Evolutionary conservation across 2,888 invertebrate species (phyloP), one percentile per base, ranked within the genome.

Genomic region (Leptopilina myrica): DNA sequence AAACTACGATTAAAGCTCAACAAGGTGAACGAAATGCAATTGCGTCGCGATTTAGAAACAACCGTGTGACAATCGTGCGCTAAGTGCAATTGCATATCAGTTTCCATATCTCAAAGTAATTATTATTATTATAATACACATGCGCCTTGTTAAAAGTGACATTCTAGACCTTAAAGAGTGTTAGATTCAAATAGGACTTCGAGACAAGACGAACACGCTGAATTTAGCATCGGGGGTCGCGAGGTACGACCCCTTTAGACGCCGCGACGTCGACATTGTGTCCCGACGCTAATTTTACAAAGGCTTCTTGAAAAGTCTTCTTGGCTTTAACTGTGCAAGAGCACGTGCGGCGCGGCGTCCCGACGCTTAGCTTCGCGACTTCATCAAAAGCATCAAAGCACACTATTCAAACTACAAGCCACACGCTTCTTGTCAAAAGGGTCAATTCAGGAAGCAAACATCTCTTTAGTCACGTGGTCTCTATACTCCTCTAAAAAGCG

Each of bases 261-360:
- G 89, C 87, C 88, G 88, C 89, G 90, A 88, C 89, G 89, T 91
- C 90, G 88, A 88, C 91, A 91, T 91, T 83, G 91, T 91, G 90
- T 90, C 90, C 88, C 88, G 88, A 86, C 89, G 91, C 91, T 91
- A 91, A 91, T 91, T 91, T 91, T 91, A 91, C 91, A 90, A 91
- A 90, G 87, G 90, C 87, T 79, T 66, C 56, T 73, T 67, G 40
- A 73, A 75, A 66, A 78, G 81, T 75, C 81, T 82, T 81, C 83
- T 80, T 49, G 49, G 49, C 49, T 77, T 75, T 78, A 79, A 79
- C 78, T 69, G 33, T 33, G 11, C 66, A 56, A 49, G 73, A 80
- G 64, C 78, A 76, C 85, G 84, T 82, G 84, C 82, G 82, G 80
- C 83, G 80, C 83, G 43, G 80, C 83, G 40, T 56, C 73, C 14